Base-by-base conservation (phyloP, 2,113 vertebrate species). In the Marmota flaviventris region DNA sequence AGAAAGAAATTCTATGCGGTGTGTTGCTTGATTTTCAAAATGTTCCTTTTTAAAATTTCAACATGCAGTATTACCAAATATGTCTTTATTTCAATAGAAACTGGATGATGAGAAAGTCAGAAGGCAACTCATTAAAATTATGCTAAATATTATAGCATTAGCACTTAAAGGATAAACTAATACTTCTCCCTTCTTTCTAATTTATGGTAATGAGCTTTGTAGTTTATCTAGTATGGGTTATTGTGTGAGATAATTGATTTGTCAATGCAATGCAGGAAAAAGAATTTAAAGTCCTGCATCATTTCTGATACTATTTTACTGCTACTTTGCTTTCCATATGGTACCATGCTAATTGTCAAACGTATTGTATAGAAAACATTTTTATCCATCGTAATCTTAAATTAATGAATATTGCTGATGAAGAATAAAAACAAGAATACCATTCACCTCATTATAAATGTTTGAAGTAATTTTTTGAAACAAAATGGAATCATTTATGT, bases 121-220 rank as follows among this genome's bases (percentile, higher is more conserved):
- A 89, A 88, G 58, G 11, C 53, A 97, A 58, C 27, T 91, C 32
- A 89, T 93, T 89, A 85, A 95, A 81, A 93, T 92, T 67, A 78
- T 84, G 39, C 45, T 63, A 91, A 91, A 42, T 77, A 48, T 76
- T 48, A 25, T 18, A 93, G 42, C 13, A 63, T 92, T 90, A 75
- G 58, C 22, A 90, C 25, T 88, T 89, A 93, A 69, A 83, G 42
- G 53, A 86, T 94, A 93, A 93, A n/a, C 34, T 86, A 85, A 75
- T 5, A 91, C 65, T 91, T 97, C 45, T 83, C 32, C 89, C 16
- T 95, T 89, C 67, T 77, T 77, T 95, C 56, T 93, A 69, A 95
- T 81, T 93, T 39, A 91, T 32, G 25, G 42, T 89, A 92, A 95
- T 92, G 45, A 91, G 77, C 89, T 85, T 94, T 91, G 63, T 4